Percentiles rank a stretch among this genome's conserved stretches.
Conservation (phyloP, 2,113 vertebrate species). For the Semnornis frantzii region DNA sequence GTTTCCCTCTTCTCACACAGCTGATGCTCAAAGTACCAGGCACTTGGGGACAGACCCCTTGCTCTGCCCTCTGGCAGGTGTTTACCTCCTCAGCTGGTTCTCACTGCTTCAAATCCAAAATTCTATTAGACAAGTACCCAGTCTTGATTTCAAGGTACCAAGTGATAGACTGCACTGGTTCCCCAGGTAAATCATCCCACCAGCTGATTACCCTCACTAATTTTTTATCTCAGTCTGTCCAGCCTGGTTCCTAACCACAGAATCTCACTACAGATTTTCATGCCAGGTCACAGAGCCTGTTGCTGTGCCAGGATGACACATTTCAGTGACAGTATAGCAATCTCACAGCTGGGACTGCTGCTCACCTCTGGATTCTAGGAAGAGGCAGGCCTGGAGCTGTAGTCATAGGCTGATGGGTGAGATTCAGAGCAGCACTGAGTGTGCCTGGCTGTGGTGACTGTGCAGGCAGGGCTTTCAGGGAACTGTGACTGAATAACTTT, state of each 20-base stretch:
- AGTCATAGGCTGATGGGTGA: neutral
- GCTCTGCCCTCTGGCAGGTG: neutral
- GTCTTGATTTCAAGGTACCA: slow-evolving; percentile 29
- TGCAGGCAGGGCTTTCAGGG: neutral
- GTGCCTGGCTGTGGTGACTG: neutral
- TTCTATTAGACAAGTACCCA: neutral
- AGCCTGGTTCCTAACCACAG: slow-evolving; percentile 1
- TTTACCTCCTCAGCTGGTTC: slow-evolving; percentile 18
- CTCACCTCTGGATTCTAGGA: neutral
- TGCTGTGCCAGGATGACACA: neutral
- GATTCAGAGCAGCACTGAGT: neutral
- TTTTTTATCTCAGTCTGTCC: slow-evolving; percentile 33
- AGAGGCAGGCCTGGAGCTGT: neutral
- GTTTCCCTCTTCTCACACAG: neutral
- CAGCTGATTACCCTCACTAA: neutral
- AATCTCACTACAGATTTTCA: slow-evolving; percentile 3
- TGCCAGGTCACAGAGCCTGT: neutral
- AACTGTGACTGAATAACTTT: neutral
- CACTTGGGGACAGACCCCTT: neutral
- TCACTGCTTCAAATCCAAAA: neutral
- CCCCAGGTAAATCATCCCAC: slow-evolving; percentile 15
- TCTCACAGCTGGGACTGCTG: neutral
- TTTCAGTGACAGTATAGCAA: neutral
- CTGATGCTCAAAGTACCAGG: neutral
- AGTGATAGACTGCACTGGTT: slow-evolving; percentile 14